A percentile compares a stretch with the other conserved stretches of the same genome.
phyloP scores from a whole-genome alignment of 1,140 invertebrate species.

The Cotesia glomerata region DNA sequence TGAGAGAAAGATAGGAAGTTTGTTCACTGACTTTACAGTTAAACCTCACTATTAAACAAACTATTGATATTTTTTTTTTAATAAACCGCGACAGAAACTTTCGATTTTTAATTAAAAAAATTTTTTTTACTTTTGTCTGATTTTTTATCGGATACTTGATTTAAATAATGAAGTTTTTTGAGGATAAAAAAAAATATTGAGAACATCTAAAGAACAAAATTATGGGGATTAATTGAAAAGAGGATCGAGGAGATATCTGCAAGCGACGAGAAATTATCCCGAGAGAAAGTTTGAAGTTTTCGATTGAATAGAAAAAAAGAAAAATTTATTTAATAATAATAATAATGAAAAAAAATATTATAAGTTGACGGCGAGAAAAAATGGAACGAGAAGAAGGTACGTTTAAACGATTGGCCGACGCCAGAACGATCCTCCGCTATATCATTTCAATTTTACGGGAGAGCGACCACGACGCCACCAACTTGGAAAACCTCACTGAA shows the following conservation, averaged over 20 bases:
- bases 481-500: constrained; percentile 44
- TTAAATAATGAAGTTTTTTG: no score
- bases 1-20: background rate
- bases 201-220: background rate
- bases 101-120: no score
- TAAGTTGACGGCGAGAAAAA: background rate
- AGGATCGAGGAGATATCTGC: constrained; percentile 7
- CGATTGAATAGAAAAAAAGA: constrained; percentile 10
- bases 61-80: background rate
- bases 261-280: constrained; percentile 22
- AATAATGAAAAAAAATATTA: background rate
- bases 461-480: constrained; percentile 44
- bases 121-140: no score
- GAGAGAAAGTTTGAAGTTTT: constrained; percentile 2
- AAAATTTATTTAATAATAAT: constrained; percentile 5
- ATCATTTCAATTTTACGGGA: constrained; percentile 59
- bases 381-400: constrained; percentile 22
- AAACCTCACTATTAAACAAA: background rate
- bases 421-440: constrained; percentile 42
- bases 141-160: no score
- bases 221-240: background rate
- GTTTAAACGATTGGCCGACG: constrained; percentile 14
- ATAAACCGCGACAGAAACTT: no score
- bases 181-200: background rate
- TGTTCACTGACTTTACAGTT: background rate